Base-by-base conservation (phyloP, 2,113 vertebrate species). In the Misgurnus anguillicaudatus region DNA sequence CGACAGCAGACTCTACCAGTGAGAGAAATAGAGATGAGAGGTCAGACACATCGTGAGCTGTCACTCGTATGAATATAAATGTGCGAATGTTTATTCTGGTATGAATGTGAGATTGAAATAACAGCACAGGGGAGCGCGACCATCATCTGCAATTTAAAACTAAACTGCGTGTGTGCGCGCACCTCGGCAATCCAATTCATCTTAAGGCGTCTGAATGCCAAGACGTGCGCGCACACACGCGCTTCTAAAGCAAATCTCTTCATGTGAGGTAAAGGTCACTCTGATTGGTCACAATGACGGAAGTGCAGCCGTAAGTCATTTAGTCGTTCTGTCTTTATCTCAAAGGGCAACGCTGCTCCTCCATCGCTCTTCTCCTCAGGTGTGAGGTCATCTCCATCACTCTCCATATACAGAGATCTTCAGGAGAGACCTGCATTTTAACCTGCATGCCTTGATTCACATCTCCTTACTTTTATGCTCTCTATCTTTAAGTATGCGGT, bases 1-100 rank as follows among this genome's bases (percentile, higher is more conserved):
- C 42, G 98, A 98, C 61, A 99, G 85, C 64, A 99, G 84, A 81
- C 97, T 99, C 98, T 99, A 85, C 7, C 61, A 78, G 83, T 17
- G 5, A 77, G 7, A 11, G 77, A 65, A 9, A 31, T 31, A 31
- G 24, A 31, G 24, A 69, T 9, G n/a, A 63, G 58, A 36, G 9
- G 38, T 77, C 66, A 61, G 38, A 24, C 19, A 42, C 51, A 68
- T 73, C 69, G 57, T 67, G 63, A 41, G 31, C 69, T 21, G 36
- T 67, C 61, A 68, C 76, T 82, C 71, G 80, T 80, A 75, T 79
- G 65, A 83, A 83, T 83, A 47, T 79, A 70, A 75, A 79, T 7
- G 4, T 41, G 67, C 61, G 69, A 42, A 77, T 19, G 62, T 82
- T 80, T 78, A 16, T 19, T 42, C 55, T 5, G 6, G 55, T 39